Percentiles rank a stretch among this genome's conserved stretches.
phyloP scores from a whole-genome alignment of 37 sponge, comb jelly and placozoan genomes.

The Tethya wilhelma region DNA sequence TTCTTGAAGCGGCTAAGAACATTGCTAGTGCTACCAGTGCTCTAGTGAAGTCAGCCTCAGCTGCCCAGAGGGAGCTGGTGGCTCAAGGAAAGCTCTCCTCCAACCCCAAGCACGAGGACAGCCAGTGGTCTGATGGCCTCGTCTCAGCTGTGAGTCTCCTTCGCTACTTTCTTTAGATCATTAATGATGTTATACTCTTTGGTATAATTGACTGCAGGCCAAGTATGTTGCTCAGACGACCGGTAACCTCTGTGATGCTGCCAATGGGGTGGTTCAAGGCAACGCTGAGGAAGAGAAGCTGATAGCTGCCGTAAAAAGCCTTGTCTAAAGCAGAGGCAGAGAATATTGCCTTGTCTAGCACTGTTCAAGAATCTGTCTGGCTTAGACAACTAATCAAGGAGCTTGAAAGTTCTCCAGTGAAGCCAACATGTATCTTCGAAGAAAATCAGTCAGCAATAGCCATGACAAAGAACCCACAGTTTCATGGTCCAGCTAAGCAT shows the following conservation, averaged over 20 bases:
- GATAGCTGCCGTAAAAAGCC: constrained; percentile 84
- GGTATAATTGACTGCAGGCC: constrained; percentile 50
- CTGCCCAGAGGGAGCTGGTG: constrained; percentile 93
- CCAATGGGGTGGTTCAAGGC: constrained; percentile 87
- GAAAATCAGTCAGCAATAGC: constrained; percentile 63
- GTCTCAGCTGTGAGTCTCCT: constrained; percentile 89
- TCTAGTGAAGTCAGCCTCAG: constrained; percentile 89
- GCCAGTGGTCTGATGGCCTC: constrained; percentile 96
- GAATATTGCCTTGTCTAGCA: constrained; percentile 39
- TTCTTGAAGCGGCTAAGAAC: constrained; percentile 92
- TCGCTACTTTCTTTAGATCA: background rate
- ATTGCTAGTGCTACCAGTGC: constrained; percentile 91
- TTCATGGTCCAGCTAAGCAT: constrained; percentile 52
- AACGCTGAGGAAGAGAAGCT: constrained; percentile 84
- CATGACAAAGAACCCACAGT: constrained; percentile 59
- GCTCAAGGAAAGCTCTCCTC: constrained; percentile 84
- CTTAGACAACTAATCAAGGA: too few relatives aligned
- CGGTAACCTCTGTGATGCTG: constrained; percentile 93
- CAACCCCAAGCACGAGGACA: constrained; percentile 69
- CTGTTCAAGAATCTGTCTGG: constrained; percentile 66
- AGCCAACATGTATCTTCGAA: constrained; percentile 43
- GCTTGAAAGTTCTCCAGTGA: background rate
- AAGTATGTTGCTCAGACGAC: constrained; percentile 93
- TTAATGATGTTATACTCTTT: background rate
- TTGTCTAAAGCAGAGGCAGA: constrained; percentile 64